Conservation (phyloP, 2,888 invertebrate species). For the Folsomia manolachei region DNA sequence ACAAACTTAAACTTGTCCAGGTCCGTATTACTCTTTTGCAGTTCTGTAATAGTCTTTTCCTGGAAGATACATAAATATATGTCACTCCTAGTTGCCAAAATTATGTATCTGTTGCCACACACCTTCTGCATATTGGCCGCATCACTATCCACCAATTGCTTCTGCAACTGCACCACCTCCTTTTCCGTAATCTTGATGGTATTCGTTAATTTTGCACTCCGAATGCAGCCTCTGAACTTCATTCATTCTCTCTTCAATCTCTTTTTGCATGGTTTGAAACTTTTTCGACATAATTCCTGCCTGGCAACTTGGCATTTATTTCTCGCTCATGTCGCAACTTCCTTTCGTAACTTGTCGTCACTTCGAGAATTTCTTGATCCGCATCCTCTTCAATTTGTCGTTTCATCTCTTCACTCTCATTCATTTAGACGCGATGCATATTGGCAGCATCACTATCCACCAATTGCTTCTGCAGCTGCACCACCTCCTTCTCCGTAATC, state of each 20-base stretch:
- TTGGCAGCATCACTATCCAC: too few species aligned
- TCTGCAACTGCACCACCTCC: slow-evolving; percentile 45
- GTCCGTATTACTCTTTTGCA: slow-evolving; percentile 80
- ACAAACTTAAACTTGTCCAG: slow-evolving; percentile 89
- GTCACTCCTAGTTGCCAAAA: too few species aligned
- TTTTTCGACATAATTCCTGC: slow-evolving; percentile 81
- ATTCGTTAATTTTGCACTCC: slow-evolving; percentile 45
- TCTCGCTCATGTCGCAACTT: slow-evolving; percentile 72
- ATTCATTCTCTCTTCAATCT: slow-evolving; percentile 75
- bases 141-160: slow-evolving; percentile 66
- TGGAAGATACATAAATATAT: slow-evolving; percentile 49
- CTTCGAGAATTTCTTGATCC: slow-evolving; percentile 76
- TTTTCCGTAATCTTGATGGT: slow-evolving; percentile 47
- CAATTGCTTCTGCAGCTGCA: slow-evolving; percentile 44
- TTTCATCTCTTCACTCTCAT: slow-evolving; percentile 73
- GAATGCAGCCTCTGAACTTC: slow-evolving; percentile 61
- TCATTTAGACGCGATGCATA: slow-evolving; percentile 60
- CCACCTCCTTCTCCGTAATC: slow-evolving; percentile 47
- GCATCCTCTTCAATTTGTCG: slow-evolving; percentile 79
- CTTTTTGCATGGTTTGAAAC: slow-evolving; percentile 69
- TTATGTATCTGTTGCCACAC: too few species aligned
- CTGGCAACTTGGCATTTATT: slow-evolving; percentile 73
- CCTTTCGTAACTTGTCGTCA: slow-evolving; percentile 69
- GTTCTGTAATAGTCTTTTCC: slow-evolving; percentile 77
- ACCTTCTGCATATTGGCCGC: slow-evolving; percentile 75